A percentile compares a stretch with the other conserved stretches of the same genome.
phyloP scores from a whole-genome alignment of 2,797 vertebrate species.

The Girardinus metallicus region DNA sequence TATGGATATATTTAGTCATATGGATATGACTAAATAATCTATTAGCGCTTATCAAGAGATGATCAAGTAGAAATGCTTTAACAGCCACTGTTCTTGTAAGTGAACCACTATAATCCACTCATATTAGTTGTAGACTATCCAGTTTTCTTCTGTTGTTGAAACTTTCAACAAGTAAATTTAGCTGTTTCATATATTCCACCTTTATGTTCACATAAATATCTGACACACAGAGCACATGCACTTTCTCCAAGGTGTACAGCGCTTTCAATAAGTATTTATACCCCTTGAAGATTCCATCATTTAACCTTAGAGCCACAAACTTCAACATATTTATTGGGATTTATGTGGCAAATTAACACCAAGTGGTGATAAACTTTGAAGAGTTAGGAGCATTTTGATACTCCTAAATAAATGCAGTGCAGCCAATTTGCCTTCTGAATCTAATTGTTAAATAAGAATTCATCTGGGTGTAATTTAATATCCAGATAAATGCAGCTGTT shows the following conservation, averaged over 20 bases:
- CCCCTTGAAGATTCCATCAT: background rate
- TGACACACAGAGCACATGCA: background rate
- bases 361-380: background rate
- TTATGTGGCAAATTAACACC: background rate
- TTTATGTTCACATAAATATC: constrained; percentile 8
- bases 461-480: background rate
- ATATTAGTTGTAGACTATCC: background rate
- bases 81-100: background rate
- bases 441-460: too few relatives aligned
- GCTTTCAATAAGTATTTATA: background rate
- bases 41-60: background rate
- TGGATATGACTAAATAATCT: background rate
- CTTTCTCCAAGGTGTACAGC: background rate
- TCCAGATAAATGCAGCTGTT: background rate
- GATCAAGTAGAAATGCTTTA: background rate
- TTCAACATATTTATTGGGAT: background rate
- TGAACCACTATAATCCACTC: background rate
- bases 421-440: background rate
- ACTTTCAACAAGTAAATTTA: background rate
- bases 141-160: background rate
- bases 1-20: background rate
- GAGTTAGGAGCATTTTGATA: background rate
- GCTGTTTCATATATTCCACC: background rate
- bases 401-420: background rate
- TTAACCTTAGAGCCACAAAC: background rate